phyloP scores from a whole-genome alignment of 2,888 invertebrate species.

The Psylliodes chrysocephalus region DNA sequence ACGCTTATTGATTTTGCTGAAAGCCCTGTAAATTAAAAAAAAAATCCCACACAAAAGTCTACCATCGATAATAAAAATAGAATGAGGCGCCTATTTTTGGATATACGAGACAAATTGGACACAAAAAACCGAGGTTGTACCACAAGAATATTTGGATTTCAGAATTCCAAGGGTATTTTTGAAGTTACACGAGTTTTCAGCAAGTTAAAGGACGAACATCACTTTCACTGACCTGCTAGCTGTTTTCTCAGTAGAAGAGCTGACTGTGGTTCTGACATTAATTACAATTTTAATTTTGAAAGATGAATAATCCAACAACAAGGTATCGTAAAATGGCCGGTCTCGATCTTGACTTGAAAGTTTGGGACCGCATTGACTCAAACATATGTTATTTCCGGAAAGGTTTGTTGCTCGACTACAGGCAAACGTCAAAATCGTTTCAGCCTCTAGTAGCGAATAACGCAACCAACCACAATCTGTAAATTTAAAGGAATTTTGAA shows the following conservation, averaged over 20 bases:
- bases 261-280: constrained; percentile 96
- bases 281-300: constrained; percentile 83
- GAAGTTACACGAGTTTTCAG: constrained; percentile 20
- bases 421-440: constrained; percentile 43
- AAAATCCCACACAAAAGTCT: background rate
- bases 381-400: constrained; percentile 64
- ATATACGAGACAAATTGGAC: constrained; percentile 36
- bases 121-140: constrained; percentile 49
- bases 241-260: constrained; percentile 95
- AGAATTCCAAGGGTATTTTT: constrained; percentile 25
- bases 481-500: no score
- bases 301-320: constrained; percentile 63
- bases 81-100: constrained; percentile 47
- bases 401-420: constrained; percentile 53
- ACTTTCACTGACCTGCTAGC: constrained; percentile 83
- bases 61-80: constrained; percentile 35
- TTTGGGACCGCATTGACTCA: constrained; percentile 58
- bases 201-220: constrained; percentile 31
- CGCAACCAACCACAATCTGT: background rate
- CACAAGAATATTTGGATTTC: constrained; percentile 45
- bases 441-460: constrained; percentile 34
- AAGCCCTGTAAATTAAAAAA: constrained; percentile 12
- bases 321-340: constrained; percentile 78
- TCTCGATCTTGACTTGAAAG: constrained; percentile 58
- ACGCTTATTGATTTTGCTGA: constrained; percentile 42